phyloP scores from a whole-genome alignment of 1,140 invertebrate species.

The Zaprionus ornatus region DNA sequence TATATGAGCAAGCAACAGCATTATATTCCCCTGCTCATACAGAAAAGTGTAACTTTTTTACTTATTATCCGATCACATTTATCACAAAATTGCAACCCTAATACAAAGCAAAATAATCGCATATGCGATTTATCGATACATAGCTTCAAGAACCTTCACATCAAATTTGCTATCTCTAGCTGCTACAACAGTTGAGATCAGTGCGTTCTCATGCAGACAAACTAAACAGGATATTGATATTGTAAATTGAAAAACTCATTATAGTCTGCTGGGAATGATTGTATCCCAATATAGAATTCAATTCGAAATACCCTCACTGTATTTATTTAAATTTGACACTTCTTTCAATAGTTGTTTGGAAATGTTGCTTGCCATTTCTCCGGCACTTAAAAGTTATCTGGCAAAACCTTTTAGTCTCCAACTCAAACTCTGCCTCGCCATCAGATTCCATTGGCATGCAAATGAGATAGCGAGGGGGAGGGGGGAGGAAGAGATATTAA shows the following conservation, averaged over 20 bases:
- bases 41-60: no score
- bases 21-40: no score
- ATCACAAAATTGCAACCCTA: no score
- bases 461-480: slow-evolving; percentile 8
- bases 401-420: slow-evolving; percentile 12
- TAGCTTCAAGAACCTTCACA: not conserved
- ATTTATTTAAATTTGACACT: not conserved
- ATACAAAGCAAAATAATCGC: no score
- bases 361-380: not conserved
- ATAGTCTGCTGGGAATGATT: no score
- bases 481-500: slow-evolving; percentile 17
- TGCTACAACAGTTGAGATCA: not conserved
- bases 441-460: slow-evolving; percentile 30
- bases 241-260: no score
- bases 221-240: not conserved
- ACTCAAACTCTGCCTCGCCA: not conserved
- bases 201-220: not conserved
- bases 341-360: not conserved
- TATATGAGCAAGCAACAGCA: no score
- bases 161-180: not conserved
- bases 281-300: no score
- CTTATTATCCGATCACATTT: no score
- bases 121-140: not conserved
- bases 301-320: no score
- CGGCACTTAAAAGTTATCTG: slow-evolving; percentile 5